A percentile compares a stretch with the other conserved stretches of the same genome.
Evolutionary conservation across 2,888 invertebrate species (phyloP).

Genomic region (Platypus cylindrus): DNA sequence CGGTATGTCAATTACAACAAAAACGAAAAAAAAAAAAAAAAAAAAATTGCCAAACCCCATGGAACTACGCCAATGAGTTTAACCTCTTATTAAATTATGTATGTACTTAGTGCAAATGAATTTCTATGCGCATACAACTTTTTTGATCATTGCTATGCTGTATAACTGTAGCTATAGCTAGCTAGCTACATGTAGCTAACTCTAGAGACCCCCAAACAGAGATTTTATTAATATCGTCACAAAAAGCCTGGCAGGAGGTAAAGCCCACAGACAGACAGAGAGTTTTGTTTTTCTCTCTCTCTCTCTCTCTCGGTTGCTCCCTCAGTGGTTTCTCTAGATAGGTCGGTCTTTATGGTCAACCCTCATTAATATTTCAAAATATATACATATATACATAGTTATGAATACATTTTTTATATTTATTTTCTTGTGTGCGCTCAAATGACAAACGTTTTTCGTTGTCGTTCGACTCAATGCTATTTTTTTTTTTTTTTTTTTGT

Average conservation of each 20-base stretch:
- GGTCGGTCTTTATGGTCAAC: conserved; percentile 18
- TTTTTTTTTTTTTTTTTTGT: too few relatives aligned
- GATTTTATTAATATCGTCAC: conserved; percentile 17
- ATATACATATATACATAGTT: conserved; percentile 12
- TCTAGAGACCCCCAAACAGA: conserved; percentile 13
- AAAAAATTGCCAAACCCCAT: too few relatives aligned
- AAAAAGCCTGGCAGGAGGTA: conserved; percentile 16
- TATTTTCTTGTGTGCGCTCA: conserved; percentile 6
- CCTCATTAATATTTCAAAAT: conserved; percentile 17
- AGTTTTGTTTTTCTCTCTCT: too few relatives aligned
- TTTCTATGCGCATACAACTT: neutral
- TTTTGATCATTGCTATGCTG: neutral
- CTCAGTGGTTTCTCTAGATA: too few relatives aligned
- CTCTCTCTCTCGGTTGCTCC: too few relatives aligned
- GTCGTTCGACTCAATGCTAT: too few relatives aligned
- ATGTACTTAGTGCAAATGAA: too few relatives aligned
- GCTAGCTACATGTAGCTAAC: conserved; percentile 9
- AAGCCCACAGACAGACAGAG: conserved; percentile 16
- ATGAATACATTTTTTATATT: conserved; percentile 10
- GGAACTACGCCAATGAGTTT: too few relatives aligned
- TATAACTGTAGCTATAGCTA: neutral
- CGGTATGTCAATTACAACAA: too few relatives aligned
- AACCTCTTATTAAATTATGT: too few relatives aligned
- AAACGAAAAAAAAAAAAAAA: too few relatives aligned
- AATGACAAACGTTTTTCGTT: conserved; percentile 16